phyloP scores from a whole-genome alignment of 2,797 vertebrate genomes.

The Trachops cirrhosus region DNA sequence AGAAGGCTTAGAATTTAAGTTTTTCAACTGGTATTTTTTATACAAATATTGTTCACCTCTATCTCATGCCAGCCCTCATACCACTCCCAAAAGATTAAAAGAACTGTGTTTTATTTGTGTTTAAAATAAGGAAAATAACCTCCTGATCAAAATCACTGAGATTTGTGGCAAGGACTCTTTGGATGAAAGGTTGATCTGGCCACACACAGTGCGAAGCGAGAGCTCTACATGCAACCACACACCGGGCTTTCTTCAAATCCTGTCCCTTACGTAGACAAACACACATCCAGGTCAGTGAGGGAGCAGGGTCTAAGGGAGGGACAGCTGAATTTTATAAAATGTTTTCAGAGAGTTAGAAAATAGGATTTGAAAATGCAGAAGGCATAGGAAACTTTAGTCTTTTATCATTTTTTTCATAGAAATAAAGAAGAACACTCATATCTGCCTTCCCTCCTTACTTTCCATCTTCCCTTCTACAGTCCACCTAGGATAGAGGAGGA shows the following conservation, averaged over 20 bases:
- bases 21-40: not conserved
- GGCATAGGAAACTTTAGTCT: not conserved
- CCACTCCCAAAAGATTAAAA: slow-evolving; percentile 1
- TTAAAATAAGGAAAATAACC: slow-evolving; percentile 53
- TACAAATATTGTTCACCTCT: not conserved
- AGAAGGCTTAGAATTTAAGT: not conserved
- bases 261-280: not conserved
- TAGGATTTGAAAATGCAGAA: not conserved
- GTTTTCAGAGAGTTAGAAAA: not conserved
- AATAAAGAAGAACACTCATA: not conserved
- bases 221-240: not conserved
- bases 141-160: slow-evolving; percentile 4
- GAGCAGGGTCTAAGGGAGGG: not conserved
- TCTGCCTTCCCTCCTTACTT: not conserved
- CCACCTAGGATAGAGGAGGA: not conserved
- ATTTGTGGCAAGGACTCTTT: slow-evolving; percentile 11
- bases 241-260: not conserved
- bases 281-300: not conserved
- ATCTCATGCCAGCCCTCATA: not conserved
- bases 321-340: not conserved
- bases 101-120: slow-evolving; percentile 19
- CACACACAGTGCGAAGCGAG: not conserved
- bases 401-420: not conserved
- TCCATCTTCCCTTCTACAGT: not conserved
- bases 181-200: not conserved